Evolutionary conservation across 2,113 vertebrate species (phyloP), one percentile per base, ranked within the genome.

Genomic region (Psammodynastes pulverulentus): DNA sequence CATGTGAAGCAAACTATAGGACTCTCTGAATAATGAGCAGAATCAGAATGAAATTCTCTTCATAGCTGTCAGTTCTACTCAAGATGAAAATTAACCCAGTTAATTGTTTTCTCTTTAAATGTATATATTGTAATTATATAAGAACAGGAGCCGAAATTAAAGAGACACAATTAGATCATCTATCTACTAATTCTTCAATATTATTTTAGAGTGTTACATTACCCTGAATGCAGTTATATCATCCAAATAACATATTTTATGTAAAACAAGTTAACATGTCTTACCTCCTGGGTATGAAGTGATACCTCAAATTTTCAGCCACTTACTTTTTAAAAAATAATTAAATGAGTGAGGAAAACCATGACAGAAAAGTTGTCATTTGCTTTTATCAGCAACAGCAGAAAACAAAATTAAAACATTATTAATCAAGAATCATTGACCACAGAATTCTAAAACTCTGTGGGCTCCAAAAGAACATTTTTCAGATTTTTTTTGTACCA

Each of bases 241-340:
- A 56, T 34, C 52, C 21, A 7, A 58, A 48, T 58, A 58, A 34
- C 7, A 56, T 19, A 85, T n/a, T 46, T 15, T 84, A 54, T 84
- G 13, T 90, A 13, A 84, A 54, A 43, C 43, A 5, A 51, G 39
- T 29, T 13, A 87, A 91, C 92, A 93, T 90, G 90, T 51, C 62
- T 88, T 3, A 87, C 51, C 12, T 92, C 15, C 79, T 91, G 43
- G 92, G 54, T 87, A 43, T 43, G 89, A 72, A 24, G 89, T 88
- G 29, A 46, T 15, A 23, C 17, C 23, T 90, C 84, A 43, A 43
- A 46, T 89, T 72, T 56, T 43, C 51, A 34, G 21, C 19, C 84
- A 89, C 13, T 92, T 92, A 91, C 85, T 90, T 56, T 2, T n/a
- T 86, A 86, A 84, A 90, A 89, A 91, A 72, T 92, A 95, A 46